Percentiles rank a stretch among this genome's conserved stretches.
Conservation (phyloP, 1,140 invertebrate genomes). For the Tyrophagus putrescentiae region DNA sequence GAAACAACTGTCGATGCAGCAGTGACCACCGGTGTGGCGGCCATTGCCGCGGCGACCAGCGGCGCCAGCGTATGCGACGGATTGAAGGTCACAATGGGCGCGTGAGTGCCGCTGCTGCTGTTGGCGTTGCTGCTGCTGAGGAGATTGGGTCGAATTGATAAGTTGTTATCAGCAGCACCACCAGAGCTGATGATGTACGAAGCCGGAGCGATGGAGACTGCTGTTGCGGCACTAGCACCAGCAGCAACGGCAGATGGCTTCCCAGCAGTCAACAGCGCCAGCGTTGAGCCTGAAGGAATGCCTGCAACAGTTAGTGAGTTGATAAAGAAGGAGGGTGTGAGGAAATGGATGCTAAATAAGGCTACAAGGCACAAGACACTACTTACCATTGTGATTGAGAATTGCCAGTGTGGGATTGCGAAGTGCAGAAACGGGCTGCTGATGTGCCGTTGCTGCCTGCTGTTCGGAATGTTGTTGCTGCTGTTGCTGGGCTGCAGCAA, state of each 20-base stretch:
- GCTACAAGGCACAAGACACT: neutral
- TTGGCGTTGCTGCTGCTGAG: neutral
- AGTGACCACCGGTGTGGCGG: constrained; percentile 6
- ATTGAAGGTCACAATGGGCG: neutral
- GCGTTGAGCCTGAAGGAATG: neutral
- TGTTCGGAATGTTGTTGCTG: too few species aligned
- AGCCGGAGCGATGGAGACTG: neutral
- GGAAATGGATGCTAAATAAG: too few species aligned
- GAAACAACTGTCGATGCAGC: too few species aligned
- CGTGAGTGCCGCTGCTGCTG: neutral
- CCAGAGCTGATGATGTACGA: neutral
- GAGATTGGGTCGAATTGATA: neutral
- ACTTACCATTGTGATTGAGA: constrained; percentile 12
- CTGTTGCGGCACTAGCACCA: neutral
- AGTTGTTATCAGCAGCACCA: neutral
- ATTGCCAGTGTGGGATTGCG: neutral
- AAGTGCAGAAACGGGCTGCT: too few species aligned
- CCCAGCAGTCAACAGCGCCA: neutral
- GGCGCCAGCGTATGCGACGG: constrained; percentile 14
- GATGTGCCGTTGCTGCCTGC: too few species aligned
- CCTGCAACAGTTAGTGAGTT: too few species aligned
- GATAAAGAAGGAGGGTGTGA: too few species aligned
- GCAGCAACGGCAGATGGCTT: too few species aligned
- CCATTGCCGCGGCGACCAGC: constrained; percentile 16
- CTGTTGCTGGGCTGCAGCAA: neutral